Conservation (phyloP, 1,140 invertebrate species). For the Lordiphosa clarofinis region DNA sequence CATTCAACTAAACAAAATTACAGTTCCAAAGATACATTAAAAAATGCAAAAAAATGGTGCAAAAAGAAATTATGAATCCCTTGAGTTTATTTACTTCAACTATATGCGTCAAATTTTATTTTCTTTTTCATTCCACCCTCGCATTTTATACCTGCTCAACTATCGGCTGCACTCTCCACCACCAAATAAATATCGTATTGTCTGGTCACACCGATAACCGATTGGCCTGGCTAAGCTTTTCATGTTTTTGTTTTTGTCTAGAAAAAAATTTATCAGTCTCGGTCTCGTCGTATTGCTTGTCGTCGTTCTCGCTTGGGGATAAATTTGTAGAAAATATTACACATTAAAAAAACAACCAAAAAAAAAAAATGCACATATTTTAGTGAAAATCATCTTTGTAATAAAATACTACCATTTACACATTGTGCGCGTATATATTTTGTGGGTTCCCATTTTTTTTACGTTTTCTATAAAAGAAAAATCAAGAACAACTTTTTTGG, state of each 20-base stretch:
- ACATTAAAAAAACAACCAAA: slow-evolving; percentile 40
- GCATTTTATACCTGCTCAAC: too few species aligned
- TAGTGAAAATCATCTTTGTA: slow-evolving; percentile 34
- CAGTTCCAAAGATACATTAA: too few species aligned
- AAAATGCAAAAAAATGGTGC: too few species aligned
- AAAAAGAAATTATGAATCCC: too few species aligned
- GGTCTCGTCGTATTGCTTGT: slow-evolving; percentile 45
- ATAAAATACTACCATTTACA: slow-evolving; percentile 13
- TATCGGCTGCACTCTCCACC: too few species aligned
- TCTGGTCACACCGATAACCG: neutral
- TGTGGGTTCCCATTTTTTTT: slow-evolving; percentile 29
- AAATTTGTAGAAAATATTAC: slow-evolving; percentile 62
- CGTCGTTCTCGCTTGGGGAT: slow-evolving; percentile 45
- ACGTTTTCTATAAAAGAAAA: slow-evolving; percentile 19
- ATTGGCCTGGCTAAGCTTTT: neutral
- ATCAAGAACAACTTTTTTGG: slow-evolving; percentile 11
- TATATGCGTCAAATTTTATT: too few species aligned
- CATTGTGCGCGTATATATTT: slow-evolving; percentile 39
- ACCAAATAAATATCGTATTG: too few species aligned
- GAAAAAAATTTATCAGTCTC: slow-evolving; percentile 20
- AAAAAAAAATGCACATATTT: slow-evolving; percentile 54
- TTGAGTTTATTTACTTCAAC: too few species aligned
- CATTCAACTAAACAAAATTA: too few species aligned
- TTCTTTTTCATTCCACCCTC: too few species aligned
- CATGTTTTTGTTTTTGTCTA: neutral